These are phyloP conservation scores for Sminthopsis crassicaudata DNA, from an alignment of 2,113 vertebrate genomes.

Conservation along the genomic window DNA sequence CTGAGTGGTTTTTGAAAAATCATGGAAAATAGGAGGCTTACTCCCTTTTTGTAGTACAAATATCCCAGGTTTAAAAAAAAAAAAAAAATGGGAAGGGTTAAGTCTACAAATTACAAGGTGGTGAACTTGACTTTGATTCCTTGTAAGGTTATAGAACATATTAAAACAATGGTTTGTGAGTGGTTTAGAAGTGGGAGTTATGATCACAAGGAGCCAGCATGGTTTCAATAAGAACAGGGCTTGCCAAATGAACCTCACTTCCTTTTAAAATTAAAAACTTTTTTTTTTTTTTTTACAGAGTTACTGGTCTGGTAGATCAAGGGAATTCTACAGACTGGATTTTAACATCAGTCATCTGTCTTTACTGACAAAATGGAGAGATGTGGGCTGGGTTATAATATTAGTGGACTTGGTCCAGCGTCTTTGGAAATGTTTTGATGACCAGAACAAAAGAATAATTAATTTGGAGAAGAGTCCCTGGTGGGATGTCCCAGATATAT, in stretches of 20 bases:
- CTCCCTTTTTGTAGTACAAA: not conserved
- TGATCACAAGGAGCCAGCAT: not conserved
- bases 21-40: not conserved
- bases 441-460: not conserved
- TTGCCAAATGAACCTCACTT: not conserved
- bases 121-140: not conserved
- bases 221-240: not conserved
- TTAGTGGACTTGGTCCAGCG: not conserved
- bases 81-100: not conserved
- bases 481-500: not conserved
- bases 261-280: not conserved
- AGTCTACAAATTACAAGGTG: not conserved
- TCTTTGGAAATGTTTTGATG: not conserved
- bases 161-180: not conserved
- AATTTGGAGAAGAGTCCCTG: not conserved
- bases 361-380: not conserved
- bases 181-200: not conserved
- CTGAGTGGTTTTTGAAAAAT: not conserved
- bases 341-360: not conserved
- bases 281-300: not conserved
- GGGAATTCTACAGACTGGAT: not conserved
- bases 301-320: not conserved
- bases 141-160: not conserved
- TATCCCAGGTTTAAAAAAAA: not conserved
- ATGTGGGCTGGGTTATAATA: not conserved